A percentile compares a stretch with the other conserved stretches of the same genome.
Conservation (phyloP, 2,113 vertebrate species). For the Anoplopoma fimbria region DNA sequence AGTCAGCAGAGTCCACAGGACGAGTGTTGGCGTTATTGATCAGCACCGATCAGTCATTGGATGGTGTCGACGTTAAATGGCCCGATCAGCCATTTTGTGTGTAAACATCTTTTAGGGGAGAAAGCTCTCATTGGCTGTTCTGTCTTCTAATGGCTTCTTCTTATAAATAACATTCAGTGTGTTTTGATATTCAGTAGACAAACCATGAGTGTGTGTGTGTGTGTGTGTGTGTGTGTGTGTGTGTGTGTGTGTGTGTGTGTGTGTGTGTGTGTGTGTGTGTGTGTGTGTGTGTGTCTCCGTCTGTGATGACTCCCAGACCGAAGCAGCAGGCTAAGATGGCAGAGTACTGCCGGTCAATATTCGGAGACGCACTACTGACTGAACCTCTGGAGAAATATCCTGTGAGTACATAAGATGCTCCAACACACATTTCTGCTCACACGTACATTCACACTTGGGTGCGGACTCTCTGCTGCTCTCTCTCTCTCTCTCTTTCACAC, state of each 20-base stretch:
- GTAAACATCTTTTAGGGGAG: background rate
- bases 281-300: constrained; percentile 33
- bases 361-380: constrained; percentile 95
- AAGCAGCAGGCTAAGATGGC: constrained; percentile 99
- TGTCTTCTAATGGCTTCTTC: constrained; percentile 16
- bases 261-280: constrained; percentile 32
- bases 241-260: constrained; percentile 28
- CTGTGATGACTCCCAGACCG: constrained; percentile 83
- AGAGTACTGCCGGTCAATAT: constrained; percentile 97
- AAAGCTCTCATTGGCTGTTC: constrained; percentile 10
- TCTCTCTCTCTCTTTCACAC: background rate
- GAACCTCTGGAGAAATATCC: constrained; percentile 96
- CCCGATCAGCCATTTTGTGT: background rate
- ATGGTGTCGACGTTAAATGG: background rate
- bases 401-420: constrained; percentile 83
- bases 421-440: constrained; percentile 13
- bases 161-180: background rate
- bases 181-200: constrained; percentile 15
- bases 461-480: background rate
- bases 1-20: constrained; percentile 76
- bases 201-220: constrained; percentile 23
- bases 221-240: constrained; percentile 30
- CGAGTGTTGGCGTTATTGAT: constrained; percentile 9
- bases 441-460: constrained; percentile 19
- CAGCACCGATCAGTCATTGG: background rate